Evolutionary conservation across 2,888 invertebrate genomes (phyloP).

Genomic region (Herminia tarsipennalis): DNA sequence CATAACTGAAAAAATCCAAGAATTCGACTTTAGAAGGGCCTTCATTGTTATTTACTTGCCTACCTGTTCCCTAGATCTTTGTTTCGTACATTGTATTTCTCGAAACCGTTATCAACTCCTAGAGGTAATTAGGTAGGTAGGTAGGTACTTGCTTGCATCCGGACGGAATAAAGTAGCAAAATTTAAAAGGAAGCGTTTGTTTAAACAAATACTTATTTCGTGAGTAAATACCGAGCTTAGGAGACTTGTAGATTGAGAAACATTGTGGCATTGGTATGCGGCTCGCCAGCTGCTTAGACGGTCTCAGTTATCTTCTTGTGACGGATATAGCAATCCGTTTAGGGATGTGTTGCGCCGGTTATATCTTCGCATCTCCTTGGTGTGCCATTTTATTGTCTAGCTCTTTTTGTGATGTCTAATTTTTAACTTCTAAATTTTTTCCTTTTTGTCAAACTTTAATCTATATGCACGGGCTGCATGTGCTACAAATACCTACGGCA

Average conservation of each 20-base stretch:
- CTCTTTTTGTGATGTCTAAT: too few species aligned
- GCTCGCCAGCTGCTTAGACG: conserved; percentile 38
- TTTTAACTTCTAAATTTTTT: too few species aligned
- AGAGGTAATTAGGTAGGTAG: conserved; percentile 14
- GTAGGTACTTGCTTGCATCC: conserved; percentile 3
- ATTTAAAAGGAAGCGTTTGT: conserved; percentile 10
- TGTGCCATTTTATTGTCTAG: too few species aligned
- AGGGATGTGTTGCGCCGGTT: conserved; percentile 30
- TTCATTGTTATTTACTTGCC: too few species aligned
- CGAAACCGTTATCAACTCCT: conserved; percentile 36
- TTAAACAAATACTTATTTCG: conserved; percentile 8
- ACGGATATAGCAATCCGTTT: conserved; percentile 37
- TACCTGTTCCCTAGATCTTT: too few species aligned
- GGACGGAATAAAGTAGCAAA: conserved; percentile 12
- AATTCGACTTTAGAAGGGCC: too few species aligned
- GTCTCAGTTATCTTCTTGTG: conserved; percentile 39
- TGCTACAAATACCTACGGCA: too few species aligned
- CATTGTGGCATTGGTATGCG: conserved; percentile 40
- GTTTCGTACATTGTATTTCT: conserved; percentile 23
- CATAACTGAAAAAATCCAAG: too few species aligned
- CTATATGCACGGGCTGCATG: too few species aligned
- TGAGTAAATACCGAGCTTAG: not conserved
- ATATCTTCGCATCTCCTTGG: not conserved
- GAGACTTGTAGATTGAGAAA: conserved; percentile 27
- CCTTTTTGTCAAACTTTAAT: too few species aligned